Percentiles rank a stretch among this genome's conserved stretches.
Evolutionary conservation across 2,797 vertebrate genomes (phyloP).

Genomic region (Pantherophis vulpinus): DNA sequence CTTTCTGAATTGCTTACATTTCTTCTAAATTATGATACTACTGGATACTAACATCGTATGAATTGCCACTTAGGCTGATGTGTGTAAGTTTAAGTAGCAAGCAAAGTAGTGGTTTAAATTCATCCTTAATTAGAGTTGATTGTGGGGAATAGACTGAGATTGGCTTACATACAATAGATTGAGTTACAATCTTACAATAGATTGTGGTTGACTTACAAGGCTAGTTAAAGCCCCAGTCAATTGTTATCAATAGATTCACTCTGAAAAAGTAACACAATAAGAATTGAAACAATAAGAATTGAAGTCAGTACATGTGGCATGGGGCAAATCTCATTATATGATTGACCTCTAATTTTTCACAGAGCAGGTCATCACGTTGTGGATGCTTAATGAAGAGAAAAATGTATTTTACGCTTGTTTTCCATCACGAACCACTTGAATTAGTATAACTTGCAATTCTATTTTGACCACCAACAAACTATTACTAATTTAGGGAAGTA

Average conservation of each 20-base stretch:
- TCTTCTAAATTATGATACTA: not conserved
- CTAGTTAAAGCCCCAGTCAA: not conserved
- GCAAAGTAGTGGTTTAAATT: not conserved
- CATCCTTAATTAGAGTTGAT: not conserved
- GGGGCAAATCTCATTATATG: conserved; percentile 49
- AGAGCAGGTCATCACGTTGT: not conserved
- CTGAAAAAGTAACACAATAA: not conserved
- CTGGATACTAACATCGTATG: not conserved
- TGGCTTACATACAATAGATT: no score
- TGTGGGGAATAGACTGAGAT: not conserved
- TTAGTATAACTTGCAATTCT: conserved; percentile 7
- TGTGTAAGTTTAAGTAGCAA: not conserved
- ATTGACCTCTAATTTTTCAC: conserved; percentile 28
- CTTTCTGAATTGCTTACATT: not conserved
- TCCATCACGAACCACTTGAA: not conserved
- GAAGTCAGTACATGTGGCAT: conserved; percentile 41
- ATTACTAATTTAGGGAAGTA: conserved; percentile 9
- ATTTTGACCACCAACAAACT: conserved; percentile 24
- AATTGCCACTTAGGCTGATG: not conserved
- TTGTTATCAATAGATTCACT: not conserved
- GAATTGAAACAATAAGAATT: not conserved
- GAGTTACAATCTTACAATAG: no score
- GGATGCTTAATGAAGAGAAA: conserved; percentile 33
- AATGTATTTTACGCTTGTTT: conserved; percentile 24
- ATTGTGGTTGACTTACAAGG: not conserved